Evolutionary conservation across 35 echinoderm and acorn worm species (phyloP).

Genomic region (Apostichopus californicus): DNA sequence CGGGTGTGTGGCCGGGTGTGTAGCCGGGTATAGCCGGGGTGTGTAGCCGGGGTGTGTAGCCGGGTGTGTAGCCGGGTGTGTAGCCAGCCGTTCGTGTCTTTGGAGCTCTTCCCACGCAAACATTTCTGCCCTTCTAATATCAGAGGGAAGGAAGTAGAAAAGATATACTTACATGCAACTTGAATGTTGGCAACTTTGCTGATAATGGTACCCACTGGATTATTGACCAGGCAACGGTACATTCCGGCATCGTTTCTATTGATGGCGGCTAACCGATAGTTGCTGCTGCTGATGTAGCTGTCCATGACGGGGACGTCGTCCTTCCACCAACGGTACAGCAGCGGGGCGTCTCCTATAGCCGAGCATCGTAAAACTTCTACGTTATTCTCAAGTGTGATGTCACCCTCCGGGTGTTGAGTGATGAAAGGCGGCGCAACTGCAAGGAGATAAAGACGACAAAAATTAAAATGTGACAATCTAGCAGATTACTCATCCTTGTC

Average conservation of each 20-base stretch:
- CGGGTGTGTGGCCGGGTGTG: no score
- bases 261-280: conserved; percentile 25
- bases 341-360: conserved; percentile 54
- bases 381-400: conserved; percentile 45
- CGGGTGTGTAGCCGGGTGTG: no score
- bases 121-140: no score
- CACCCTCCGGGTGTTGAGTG: conserved; percentile 49
- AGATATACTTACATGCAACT: conserved; percentile 72
- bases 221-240: conserved; percentile 70
- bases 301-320: conserved; percentile 2
- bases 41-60: no score
- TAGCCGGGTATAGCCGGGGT: no score
- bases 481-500: no score
- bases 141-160: no score
- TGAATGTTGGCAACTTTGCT: conserved; percentile 62
- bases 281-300: neutral
- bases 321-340: conserved; percentile 73
- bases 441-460: neutral
- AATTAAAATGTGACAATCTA: no score
- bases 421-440: conserved; percentile 53
- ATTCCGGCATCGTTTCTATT: conserved; percentile 48
- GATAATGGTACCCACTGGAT: conserved; percentile 67
- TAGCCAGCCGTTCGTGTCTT: no score
- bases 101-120: no score
- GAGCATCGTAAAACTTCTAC: conserved; percentile 39